Evolutionary conservation across 2,797 vertebrate genomes (phyloP).

Genomic region (Catamblyrhynchus diadema): DNA sequence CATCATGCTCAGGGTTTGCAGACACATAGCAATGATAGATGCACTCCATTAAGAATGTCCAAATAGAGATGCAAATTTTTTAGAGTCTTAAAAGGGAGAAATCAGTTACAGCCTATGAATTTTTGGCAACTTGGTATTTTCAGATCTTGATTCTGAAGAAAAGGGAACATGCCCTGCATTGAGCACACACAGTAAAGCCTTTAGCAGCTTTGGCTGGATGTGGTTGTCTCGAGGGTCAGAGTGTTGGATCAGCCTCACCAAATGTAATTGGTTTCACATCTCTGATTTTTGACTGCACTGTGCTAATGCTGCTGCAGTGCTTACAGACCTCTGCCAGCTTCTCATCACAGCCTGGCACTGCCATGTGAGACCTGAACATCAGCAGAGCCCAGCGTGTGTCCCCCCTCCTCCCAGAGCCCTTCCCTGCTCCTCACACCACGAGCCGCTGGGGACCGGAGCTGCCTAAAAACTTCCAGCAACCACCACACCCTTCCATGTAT

Average conservation of each 20-base stretch:
- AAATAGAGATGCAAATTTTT: neutral
- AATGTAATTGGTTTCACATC: neutral
- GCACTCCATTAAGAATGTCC: neutral
- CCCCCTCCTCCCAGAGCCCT: neutral
- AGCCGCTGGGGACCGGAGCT: neutral
- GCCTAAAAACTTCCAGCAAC: neutral
- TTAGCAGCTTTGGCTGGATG: neutral
- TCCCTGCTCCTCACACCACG: neutral
- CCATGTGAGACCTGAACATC: neutral
- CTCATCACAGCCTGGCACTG: neutral
- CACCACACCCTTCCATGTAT: rapidly evolving
- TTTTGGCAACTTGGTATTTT: neutral
- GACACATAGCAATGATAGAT: neutral
- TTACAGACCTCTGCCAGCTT: neutral
- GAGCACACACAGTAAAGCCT: neutral
- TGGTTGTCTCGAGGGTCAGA: neutral
- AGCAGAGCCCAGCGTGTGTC: neutral
- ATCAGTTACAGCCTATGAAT: neutral
- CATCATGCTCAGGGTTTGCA: neutral
- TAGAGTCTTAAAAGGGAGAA: neutral
- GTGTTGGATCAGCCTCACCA: neutral
- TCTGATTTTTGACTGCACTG: neutral
- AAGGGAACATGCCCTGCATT: neutral
- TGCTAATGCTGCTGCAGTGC: neutral
- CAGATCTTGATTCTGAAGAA: neutral